Evolutionary conservation across 2,113 vertebrate species (phyloP), one percentile per base, ranked within the genome.

Genomic region (Phoxinus phoxinus): DNA sequence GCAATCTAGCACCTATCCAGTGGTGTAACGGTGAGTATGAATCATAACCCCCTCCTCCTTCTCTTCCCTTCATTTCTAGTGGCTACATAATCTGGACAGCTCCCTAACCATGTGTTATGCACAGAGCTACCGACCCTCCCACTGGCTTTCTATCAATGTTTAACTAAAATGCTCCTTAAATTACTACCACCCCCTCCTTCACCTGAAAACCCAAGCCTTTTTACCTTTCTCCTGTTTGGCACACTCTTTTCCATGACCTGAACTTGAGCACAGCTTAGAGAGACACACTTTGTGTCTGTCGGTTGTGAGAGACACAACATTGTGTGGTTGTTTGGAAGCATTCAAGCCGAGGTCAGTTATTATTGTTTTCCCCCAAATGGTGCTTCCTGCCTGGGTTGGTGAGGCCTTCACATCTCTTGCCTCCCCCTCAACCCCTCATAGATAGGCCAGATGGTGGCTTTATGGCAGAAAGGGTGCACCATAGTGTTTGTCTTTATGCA

Each of bases 11-110:
- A 23, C 51, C 48, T 83, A 27, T 92, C 80, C 91, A 84, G 59
- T 91, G 90, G 90, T 92, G 89, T 85, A 86, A 90, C 86, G 87
- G 93, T 94, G 86, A 92, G 93, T 94, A 53, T 85, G 51, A 87
- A 84, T 88, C 63, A 85, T 44, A 86, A 61, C 75, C 23, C 79
- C 58, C 25, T 84, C 19, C 23, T 56, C 59, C 59, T 32, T 83
- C 23, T 35, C 11, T 37, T 76, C 13, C 8, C 19, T 84, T 48
- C n/a, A 44, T 41, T 84, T 74, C 56, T 37, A 30, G 61, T 17
- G 2, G 21, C 32, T 5, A 15, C 37, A 44, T 67, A 75, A 63
- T 56, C 71, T 46, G 79, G 6, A 10, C 15, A 37, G 44, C 25
- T 82, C 17, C 32, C 15, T 56, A 27, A 85, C 56, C 76, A 86